Percentiles rank a stretch among this genome's conserved stretches.
phyloP scores from a whole-genome alignment of 2,888 invertebrate species.

The Lasioglossum figueresi region DNA sequence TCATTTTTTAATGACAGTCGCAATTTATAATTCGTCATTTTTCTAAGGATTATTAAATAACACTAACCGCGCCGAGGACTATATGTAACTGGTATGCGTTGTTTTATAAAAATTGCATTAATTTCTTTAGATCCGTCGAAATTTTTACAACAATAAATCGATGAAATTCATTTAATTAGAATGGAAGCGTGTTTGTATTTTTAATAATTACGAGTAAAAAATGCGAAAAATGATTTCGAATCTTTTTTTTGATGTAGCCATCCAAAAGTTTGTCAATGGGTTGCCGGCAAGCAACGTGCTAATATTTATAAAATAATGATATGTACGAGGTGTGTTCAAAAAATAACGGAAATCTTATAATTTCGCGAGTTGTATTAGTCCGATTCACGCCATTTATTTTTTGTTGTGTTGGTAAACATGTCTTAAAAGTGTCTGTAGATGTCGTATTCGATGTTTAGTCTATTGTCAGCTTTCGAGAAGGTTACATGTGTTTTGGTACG shows the following conservation, averaged over 20 bases:
- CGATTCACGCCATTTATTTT: too few relatives aligned
- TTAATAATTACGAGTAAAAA: neutral
- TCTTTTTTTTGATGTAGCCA: neutral
- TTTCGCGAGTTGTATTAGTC: too few relatives aligned
- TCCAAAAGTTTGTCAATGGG: neutral
- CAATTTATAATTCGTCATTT: neutral
- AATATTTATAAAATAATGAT: neutral
- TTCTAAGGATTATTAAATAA: neutral
- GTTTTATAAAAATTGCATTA: too few relatives aligned
- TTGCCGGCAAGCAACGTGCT: neutral
- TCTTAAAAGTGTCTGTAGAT: too few relatives aligned
- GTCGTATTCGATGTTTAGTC: too few relatives aligned
- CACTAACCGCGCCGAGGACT: neutral
- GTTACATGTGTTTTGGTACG: too few relatives aligned
- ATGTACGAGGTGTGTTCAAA: neutral
- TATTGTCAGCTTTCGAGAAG: too few relatives aligned
- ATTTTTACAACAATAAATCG: too few relatives aligned
- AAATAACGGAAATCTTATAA: too few relatives aligned
- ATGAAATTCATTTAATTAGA: too few relatives aligned
- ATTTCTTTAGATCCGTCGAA: neutral
- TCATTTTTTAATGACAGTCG: neutral
- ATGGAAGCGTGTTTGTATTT: neutral
- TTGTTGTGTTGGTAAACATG: too few relatives aligned
- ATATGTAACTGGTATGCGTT: neutral
- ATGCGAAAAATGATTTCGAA: neutral